phyloP scores from a whole-genome alignment of 1,140 invertebrate genomes.

The Cyclina sinensis region DNA sequence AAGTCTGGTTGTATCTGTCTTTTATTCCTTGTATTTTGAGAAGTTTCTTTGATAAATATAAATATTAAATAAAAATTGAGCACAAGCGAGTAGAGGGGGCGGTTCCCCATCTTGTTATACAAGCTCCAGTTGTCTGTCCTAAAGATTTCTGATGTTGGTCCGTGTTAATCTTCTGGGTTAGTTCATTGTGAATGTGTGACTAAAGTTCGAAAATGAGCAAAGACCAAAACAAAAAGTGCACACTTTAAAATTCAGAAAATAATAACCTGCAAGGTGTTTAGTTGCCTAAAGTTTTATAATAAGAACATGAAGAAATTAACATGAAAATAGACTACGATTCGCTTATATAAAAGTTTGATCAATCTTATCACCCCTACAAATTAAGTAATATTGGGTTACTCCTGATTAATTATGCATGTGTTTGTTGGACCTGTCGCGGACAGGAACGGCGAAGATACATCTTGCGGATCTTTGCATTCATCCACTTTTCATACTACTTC shows the following conservation, averaged over 20 bases:
- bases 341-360: background rate
- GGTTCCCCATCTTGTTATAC: constrained; percentile 29
- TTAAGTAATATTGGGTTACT: constrained; percentile 1
- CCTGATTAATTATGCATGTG: constrained; percentile 20
- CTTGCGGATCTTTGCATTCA: background rate
- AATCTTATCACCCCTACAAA: constrained; percentile 30
- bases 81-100: constrained; percentile 18
- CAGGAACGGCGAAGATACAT: constrained; percentile 14
- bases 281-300: background rate
- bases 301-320: background rate
- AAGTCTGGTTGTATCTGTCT: constrained; percentile 62
- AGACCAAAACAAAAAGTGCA: background rate
- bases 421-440: constrained; percentile 35
- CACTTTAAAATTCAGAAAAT: background rate
- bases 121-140: background rate
- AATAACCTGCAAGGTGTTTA: too few relatives aligned
- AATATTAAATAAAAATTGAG: constrained; percentile 40
- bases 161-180: background rate
- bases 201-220: background rate
- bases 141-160: background rate
- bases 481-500: background rate
- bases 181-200: background rate
- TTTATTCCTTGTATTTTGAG: constrained; percentile 60
- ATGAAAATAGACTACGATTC: background rate
- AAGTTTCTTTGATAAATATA: constrained; percentile 40